phyloP scores from a whole-genome alignment of 2,113 vertebrate species.

The Beaufortia kweichowensis region DNA sequence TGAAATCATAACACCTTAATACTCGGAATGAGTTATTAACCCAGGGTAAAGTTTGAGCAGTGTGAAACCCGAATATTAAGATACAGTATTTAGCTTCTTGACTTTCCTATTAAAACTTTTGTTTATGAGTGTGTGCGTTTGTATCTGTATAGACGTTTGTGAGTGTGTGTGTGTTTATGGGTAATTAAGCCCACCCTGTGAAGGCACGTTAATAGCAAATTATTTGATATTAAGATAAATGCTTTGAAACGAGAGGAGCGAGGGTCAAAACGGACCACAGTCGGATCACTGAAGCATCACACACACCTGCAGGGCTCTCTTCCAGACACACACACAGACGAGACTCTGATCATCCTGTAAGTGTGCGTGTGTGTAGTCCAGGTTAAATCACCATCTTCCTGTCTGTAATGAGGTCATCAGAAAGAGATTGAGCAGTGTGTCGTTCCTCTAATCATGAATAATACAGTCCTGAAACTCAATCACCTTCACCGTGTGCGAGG shows the following conservation, averaged over 20 bases:
- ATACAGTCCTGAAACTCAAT: slow-evolving; percentile 24
- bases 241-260: slow-evolving; percentile 28
- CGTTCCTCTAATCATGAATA: slow-evolving; percentile 43
- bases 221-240: slow-evolving; percentile 45
- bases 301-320: neutral
- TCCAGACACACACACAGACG: neutral
- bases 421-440: slow-evolving; percentile 10
- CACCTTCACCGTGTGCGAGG: neutral
- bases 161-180: slow-evolving; percentile 6
- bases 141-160: neutral
- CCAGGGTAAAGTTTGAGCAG: too few species aligned
- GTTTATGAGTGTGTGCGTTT: neutral
- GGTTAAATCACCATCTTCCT: slow-evolving; percentile 17
- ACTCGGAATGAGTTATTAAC: too few species aligned
- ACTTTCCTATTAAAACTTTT: too few species aligned
- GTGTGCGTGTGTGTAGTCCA: slow-evolving; percentile 1
- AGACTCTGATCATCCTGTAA: neutral
- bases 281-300: neutral
- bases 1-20: too few species aligned
- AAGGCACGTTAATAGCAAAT: slow-evolving; percentile 35
- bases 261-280: slow-evolving; percentile 43
- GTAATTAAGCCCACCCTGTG: slow-evolving; percentile 39
- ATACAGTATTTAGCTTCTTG: too few species aligned
- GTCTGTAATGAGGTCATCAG: slow-evolving; percentile 37
- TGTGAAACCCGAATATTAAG: too few species aligned